Conservation (phyloP, 2,113 vertebrate genomes). For the Oncorhynchus tshawytscha region DNA sequence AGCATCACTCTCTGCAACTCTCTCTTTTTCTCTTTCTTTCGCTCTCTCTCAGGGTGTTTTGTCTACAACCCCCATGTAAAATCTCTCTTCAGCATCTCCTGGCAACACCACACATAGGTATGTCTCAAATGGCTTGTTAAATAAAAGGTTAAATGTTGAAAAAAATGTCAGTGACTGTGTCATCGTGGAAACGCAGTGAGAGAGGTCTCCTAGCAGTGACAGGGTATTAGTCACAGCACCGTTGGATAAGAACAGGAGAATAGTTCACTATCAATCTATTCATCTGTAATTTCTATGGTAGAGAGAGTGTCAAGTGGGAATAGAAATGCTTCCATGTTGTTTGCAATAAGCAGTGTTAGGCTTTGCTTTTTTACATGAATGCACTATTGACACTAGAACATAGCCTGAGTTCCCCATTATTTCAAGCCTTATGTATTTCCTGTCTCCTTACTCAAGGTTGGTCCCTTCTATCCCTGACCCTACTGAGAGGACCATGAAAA, state of each 20-base stretch:
- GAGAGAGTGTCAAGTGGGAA: no score
- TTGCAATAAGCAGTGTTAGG: no score
- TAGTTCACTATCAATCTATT: not conserved
- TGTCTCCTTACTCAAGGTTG: no score
- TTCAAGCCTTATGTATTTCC: no score
- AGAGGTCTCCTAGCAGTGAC: not conserved
- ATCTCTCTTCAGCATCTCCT: constrained; percentile 7
- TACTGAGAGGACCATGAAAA: not conserved
- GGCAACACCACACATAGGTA: not conserved
- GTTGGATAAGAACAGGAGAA: not conserved
- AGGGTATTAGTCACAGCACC: not conserved
- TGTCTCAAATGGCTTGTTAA: no score
- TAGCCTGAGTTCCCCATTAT: no score
- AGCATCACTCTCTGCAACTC: no score
- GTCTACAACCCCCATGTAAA: not conserved
- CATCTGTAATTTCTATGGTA: not conserved
- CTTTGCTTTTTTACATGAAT: no score
- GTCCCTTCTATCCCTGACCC: no score
- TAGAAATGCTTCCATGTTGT: no score
- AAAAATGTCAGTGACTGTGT: not conserved
- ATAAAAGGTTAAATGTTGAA: no score
- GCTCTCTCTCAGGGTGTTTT: not conserved
- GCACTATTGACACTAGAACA: no score
- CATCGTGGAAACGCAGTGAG: not conserved
- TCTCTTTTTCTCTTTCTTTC: not conserved